phyloP scores from a whole-genome alignment of 2,113 vertebrate genomes.

The Gila orcuttii region DNA sequence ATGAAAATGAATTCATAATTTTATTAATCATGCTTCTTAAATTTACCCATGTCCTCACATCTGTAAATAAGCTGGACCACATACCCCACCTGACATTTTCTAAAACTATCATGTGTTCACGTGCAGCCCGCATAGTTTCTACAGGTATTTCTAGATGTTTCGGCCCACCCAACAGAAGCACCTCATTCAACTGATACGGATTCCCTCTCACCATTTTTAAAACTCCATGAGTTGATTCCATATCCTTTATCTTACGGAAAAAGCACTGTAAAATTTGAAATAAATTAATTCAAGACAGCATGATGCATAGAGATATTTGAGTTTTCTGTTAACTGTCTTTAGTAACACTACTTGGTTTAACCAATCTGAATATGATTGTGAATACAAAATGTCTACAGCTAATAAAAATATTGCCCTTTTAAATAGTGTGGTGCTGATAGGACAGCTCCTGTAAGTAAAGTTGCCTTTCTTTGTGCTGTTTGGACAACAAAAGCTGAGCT shows the following conservation, averaged over 20 bases:
- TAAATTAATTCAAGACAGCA: no score
- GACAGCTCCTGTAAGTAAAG: conserved; percentile 71
- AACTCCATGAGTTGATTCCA: background rate
- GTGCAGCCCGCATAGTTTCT: background rate
- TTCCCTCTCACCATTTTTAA: background rate
- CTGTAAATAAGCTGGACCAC: background rate
- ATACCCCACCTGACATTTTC: conserved; percentile 2
- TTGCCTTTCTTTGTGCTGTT: background rate
- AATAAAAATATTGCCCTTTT: background rate
- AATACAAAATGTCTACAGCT: background rate
- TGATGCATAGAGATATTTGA: background rate
- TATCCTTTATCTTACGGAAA: background rate
- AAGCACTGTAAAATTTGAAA: background rate
- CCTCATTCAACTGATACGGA: background rate
- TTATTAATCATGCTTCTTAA: background rate
- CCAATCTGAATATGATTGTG: background rate
- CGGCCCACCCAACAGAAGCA: background rate
- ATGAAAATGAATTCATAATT: background rate
- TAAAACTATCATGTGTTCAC: background rate
- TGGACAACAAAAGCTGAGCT: no score
- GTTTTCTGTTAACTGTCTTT: background rate
- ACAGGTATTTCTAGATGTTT: background rate
- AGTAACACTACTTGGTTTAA: background rate
- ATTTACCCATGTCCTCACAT: background rate
- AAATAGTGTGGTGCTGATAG: conserved; percentile 72